phyloP scores from a whole-genome alignment of 1,140 invertebrate species.

The Trypoxylus dichotomus region DNA sequence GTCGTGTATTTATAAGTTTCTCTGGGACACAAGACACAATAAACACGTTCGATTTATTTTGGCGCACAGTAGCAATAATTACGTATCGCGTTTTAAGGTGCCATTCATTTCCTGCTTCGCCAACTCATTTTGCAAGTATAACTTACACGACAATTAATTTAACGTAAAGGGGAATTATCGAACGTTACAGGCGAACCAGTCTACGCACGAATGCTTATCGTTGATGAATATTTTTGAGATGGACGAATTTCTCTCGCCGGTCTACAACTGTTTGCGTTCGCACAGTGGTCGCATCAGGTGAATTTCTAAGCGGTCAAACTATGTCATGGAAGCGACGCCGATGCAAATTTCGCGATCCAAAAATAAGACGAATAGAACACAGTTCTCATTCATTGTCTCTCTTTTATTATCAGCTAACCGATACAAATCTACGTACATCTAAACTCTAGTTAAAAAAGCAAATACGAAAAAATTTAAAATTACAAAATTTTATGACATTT shows the following conservation, averaged over 20 bases:
- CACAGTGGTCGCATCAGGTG: background rate
- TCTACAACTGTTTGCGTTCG: background rate
- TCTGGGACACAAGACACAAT: conserved; percentile 19
- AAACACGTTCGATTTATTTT: conserved; percentile 4
- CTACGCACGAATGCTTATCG: background rate
- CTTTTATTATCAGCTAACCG: background rate
- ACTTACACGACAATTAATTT: background rate
- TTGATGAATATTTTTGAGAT: background rate
- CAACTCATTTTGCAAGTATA: background rate
- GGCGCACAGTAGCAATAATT: background rate
- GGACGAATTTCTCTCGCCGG: background rate
- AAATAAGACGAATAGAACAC: conserved; percentile 17
- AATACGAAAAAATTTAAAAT: too few relatives aligned
- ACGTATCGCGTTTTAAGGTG: background rate
- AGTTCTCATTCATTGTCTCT: background rate
- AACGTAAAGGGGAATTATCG: background rate
- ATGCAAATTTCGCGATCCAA: conserved; percentile 23
- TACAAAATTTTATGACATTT: too few relatives aligned
- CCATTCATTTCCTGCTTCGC: background rate
- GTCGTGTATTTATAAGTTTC: conserved; percentile 4
- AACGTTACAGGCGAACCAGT: background rate
- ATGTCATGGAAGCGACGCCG: background rate
- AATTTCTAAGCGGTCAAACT: conserved; percentile 17
- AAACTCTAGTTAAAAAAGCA: background rate
- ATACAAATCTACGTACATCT: background rate